phyloP scores from a whole-genome alignment of 2,797 vertebrate genomes.

The Amphiprion clarkii region DNA sequence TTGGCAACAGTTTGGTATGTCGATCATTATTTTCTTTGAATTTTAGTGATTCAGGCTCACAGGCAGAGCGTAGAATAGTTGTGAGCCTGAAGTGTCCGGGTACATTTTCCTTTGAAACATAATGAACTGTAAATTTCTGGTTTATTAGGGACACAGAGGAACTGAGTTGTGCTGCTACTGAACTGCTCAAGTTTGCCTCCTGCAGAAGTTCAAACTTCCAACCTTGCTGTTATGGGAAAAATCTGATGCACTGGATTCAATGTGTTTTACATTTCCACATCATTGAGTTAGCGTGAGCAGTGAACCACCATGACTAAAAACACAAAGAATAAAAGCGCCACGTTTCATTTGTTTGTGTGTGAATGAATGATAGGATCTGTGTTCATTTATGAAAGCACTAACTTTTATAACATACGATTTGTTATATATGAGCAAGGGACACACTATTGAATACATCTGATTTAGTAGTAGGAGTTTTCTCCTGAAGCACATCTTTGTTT shows the following conservation, averaged over 20 bases:
- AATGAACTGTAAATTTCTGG: slow-evolving; percentile 2
- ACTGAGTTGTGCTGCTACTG: neutral
- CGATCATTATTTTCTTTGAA: slow-evolving; percentile 4
- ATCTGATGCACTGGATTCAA: neutral
- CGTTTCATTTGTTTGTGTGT: neutral
- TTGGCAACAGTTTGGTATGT: slow-evolving; percentile 17
- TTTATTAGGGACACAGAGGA: neutral
- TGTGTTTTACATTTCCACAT: slow-evolving; percentile 23
- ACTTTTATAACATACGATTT: neutral
- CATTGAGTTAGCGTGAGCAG: neutral
- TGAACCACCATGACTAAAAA: neutral
- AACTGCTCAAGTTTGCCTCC: neutral
- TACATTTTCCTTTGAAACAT: neutral
- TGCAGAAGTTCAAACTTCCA: neutral
- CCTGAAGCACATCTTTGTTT: neutral
- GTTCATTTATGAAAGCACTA: neutral
- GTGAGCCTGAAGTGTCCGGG: neutral
- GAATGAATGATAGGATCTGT: neutral
- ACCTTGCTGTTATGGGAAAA: neutral
- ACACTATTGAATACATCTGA: neutral
- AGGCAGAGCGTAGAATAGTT: neutral
- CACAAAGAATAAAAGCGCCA: neutral
- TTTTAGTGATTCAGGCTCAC: neutral
- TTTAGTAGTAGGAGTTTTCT: neutral
- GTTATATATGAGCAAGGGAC: neutral